Conservation (phyloP, 37 sponge, comb jelly and placozoan genomes). For the Crambe crambe region DNA sequence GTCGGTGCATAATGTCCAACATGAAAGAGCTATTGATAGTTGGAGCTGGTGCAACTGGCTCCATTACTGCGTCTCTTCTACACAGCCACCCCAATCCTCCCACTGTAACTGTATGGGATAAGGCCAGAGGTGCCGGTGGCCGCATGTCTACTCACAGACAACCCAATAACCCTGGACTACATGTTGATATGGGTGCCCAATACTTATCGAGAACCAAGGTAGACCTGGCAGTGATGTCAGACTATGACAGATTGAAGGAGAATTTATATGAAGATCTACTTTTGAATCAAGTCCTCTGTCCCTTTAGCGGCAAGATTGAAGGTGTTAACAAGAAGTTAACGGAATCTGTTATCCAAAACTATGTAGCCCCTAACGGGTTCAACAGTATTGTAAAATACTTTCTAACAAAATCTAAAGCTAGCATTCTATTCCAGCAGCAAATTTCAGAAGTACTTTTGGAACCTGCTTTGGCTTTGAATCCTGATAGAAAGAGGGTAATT, state of each 20-base stretch:
- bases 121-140: slow-evolving; percentile 57
- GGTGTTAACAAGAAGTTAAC: slow-evolving; percentile 1
- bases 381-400: slow-evolving; percentile 49
- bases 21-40: slow-evolving; percentile 52
- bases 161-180: slow-evolving; percentile 5
- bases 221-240: background rate
- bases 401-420: slow-evolving; percentile 28
- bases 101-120: slow-evolving; percentile 58
- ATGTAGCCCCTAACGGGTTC: slow-evolving; percentile 47
- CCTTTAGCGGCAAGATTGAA: slow-evolving; percentile 51
- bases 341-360: slow-evolving; percentile 8
- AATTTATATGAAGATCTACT: slow-evolving; percentile 32
- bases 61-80: slow-evolving; percentile 43
- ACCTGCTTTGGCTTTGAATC: background rate
- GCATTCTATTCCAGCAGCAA: background rate
- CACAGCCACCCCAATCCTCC: background rate
- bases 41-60: slow-evolving; percentile 61
- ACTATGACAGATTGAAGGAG: slow-evolving; percentile 12
- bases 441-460: slow-evolving; percentile 9
- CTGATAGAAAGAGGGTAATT: background rate
- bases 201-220: slow-evolving; percentile 31
- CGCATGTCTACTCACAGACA: slow-evolving; percentile 51
- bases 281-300: background rate
- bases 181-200: slow-evolving; percentile 76
- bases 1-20: no score